Conservation (phyloP, 2,113 vertebrate genomes). For the Rattus rattus region DNA sequence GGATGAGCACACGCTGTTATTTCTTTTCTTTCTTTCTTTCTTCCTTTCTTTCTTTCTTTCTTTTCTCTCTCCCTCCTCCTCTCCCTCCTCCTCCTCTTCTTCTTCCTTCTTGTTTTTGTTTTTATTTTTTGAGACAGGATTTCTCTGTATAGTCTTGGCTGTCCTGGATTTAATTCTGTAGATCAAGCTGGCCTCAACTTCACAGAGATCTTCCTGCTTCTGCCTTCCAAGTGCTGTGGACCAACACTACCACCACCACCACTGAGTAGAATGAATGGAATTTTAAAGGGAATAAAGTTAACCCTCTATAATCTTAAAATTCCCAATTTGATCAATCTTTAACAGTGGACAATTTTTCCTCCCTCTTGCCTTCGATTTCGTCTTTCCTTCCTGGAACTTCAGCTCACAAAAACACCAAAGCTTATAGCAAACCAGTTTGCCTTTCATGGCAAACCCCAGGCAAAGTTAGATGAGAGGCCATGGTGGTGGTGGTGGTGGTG, state of each 20-base stretch:
- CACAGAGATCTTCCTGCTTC: not conserved
- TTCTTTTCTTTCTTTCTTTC: too few species aligned
- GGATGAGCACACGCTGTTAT: not conserved
- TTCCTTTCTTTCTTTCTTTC: rapidly evolving
- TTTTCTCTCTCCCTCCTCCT: too few species aligned
- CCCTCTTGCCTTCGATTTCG: not conserved
- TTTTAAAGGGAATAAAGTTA: not conserved
- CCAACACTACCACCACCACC: too few species aligned
- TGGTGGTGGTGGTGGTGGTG: too few species aligned
- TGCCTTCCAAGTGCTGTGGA: not conserved
- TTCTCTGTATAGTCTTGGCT: not conserved
- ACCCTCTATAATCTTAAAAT: not conserved
- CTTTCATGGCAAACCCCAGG: not conserved
- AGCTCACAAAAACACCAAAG: not conserved
- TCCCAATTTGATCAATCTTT: not conserved
- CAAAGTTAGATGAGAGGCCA: not conserved
- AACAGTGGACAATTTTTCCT: not conserved
- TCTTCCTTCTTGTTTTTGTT: not conserved
- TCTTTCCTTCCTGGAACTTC: not conserved
- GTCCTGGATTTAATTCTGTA: not conserved
- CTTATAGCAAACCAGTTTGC: not conserved
- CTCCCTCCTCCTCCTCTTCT: rapidly evolving
- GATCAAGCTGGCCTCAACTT: not conserved
- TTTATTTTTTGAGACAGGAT: not conserved
- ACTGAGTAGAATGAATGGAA: not conserved